Conservation (phyloP, 2,888 invertebrate genomes). For the Nomada hirtipes region DNA sequence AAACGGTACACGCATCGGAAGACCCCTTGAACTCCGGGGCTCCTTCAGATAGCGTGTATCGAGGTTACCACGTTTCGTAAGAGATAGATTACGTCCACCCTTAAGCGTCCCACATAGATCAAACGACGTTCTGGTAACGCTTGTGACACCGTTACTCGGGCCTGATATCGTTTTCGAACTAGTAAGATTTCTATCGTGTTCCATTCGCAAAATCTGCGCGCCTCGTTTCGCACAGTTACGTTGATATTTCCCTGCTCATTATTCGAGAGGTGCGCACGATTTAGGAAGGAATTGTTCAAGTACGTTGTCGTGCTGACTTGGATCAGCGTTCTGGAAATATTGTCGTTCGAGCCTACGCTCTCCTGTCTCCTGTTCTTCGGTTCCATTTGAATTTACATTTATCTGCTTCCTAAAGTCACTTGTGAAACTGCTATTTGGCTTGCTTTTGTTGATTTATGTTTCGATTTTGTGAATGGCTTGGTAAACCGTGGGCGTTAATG, state of each 20-base stretch:
- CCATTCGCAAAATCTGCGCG: conserved; percentile 9
- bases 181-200: conserved; percentile 5
- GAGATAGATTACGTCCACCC: conserved; percentile 71
- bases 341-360: not conserved
- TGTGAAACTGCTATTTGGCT: no score
- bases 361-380: not conserved
- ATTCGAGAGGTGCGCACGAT: not conserved
- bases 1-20: conserved; percentile 58
- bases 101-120: conserved; percentile 69
- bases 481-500: not conserved
- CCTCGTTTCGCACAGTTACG: not conserved
- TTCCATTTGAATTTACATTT: not conserved
- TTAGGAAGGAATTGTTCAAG: not conserved
- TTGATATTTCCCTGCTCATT: not conserved
- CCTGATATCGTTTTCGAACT: conserved; percentile 45
- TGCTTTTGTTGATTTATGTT: not conserved
- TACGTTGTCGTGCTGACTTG: not conserved
- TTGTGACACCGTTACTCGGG: conserved; percentile 41
- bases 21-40: conserved; percentile 74
- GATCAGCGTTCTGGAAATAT: not conserved
- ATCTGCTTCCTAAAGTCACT: not conserved
- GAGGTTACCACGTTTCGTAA: conserved; percentile 75
- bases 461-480: not conserved
- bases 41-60: conserved; percentile 73
- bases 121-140: conserved; percentile 34